Evolutionary conservation across 1,140 invertebrate species (phyloP), one percentile per base, ranked within the genome.

Genomic region (Ceratitis capitata): DNA sequence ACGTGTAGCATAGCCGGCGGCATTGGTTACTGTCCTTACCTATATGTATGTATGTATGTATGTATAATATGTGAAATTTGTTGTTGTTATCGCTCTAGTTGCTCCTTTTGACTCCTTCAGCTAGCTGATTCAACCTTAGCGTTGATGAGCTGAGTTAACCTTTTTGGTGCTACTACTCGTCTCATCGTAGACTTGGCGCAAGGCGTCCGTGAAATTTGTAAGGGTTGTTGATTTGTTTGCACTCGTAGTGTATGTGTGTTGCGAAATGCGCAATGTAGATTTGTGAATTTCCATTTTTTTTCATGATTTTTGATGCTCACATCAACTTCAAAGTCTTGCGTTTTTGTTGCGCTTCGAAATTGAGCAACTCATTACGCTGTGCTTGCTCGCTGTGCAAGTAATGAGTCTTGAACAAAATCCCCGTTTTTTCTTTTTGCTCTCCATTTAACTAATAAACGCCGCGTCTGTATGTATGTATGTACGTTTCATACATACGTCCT

Each of bases 211-310:
- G 32, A 69, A 78, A n/a, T 45, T 35, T 39, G 19, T 39, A 78
- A 78, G 69, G 69, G 69, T 78, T 78, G 69, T 45, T 45, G 9
- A n/a, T n/a, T n/a, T n/a, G n/a, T n/a, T n/a, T n/a, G n/a, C n/a
- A n/a, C n/a, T n/a, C n/a, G n/a, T n/a, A n/a, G 7, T 23, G 39
- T 45, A 10, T 23, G 10, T 78, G 23, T 16, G 39, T 16, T 19
- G 39, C 32, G 2, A 78, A 78, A n/a, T 78, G n/a, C n/a, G 39
- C 39, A 12, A 2, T 32, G n/a, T 78, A 78, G 2, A 78, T 78
- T 78, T 78, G 69, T 14, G 9, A 39, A 78, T 78, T 78, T 45
- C 35, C 4, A 19, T 78, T 78, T 78, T 69, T 78, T 47, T 35
- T 35, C 35, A 32, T 45, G 35, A 45, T 78, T 47, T 78, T 45